A percentile compares a stretch with the other conserved stretches of the same genome.
Evolutionary conservation across 2,888 invertebrate genomes (phyloP).

Genomic region (Orthonevra nobilis): DNA sequence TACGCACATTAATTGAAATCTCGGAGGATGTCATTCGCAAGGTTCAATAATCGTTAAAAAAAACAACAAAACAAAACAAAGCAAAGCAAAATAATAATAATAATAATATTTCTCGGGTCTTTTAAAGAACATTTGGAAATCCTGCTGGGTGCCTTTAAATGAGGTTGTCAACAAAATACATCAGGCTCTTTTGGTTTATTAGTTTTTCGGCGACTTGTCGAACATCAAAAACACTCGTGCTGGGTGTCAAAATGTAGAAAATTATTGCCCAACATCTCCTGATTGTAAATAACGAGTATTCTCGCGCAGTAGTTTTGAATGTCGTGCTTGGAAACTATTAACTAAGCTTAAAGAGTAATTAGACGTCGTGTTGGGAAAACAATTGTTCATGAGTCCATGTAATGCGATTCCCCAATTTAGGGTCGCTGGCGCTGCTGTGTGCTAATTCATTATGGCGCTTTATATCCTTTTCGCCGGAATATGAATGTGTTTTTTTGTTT

Average conservation of each 20-base stretch:
- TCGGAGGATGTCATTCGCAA: slow-evolving; percentile 58
- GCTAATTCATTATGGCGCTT: slow-evolving; percentile 57
- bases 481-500: slow-evolving; percentile 57
- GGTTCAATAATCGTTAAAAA: slow-evolving; percentile 64
- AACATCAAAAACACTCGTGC: too few species aligned
- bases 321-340: slow-evolving; percentile 55
- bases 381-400: slow-evolving; percentile 65
- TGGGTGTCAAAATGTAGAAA: slow-evolving; percentile 51
- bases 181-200: neutral
- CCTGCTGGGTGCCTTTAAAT: slow-evolving; percentile 57
- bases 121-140: slow-evolving; percentile 34
- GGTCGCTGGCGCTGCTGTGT: slow-evolving; percentile 1
- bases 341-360: slow-evolving; percentile 42
- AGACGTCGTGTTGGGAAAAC: slow-evolving; percentile 59
- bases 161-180: slow-evolving; percentile 54
- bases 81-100: too few species aligned
- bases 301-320: slow-evolving; percentile 9
- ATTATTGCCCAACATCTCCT: too few species aligned
- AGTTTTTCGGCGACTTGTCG: too few species aligned
- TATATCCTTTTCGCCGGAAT: slow-evolving; percentile 57
- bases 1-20: slow-evolving; percentile 69
- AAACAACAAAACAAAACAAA: slow-evolving; percentile 1
- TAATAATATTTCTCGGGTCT: slow-evolving; percentile 42
- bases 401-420: slow-evolving; percentile 61
- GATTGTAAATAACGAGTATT: slow-evolving; percentile 40